A percentile compares a stretch with the other conserved stretches of the same genome.
Conservation (phyloP, 2,113 vertebrate species). For the Ictidomys tridecemlineatus region DNA sequence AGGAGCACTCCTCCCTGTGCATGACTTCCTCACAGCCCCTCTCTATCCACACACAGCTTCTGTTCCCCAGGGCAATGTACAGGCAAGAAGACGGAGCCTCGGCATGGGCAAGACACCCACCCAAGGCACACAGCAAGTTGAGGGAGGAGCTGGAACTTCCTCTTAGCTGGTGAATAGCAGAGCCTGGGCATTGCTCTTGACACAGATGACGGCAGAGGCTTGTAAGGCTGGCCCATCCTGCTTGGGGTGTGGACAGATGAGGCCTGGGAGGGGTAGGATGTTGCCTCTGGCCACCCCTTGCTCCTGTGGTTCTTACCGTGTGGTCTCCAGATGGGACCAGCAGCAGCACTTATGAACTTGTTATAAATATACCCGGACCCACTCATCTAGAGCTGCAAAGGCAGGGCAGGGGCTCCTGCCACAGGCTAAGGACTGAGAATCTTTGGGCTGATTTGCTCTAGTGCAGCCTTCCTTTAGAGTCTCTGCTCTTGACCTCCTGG, state of each 20-base stretch:
- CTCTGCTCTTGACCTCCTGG: too few species aligned
- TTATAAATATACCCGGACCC: not conserved
- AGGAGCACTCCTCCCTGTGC: not conserved
- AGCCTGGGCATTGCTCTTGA: not conserved
- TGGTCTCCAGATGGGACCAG: not conserved
- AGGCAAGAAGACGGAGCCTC: not conserved
- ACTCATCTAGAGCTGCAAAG: fast-evolving
- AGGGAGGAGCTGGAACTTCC: not conserved
- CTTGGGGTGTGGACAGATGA: not conserved
- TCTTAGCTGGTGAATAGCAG: not conserved
- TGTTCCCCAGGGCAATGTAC: too few species aligned
- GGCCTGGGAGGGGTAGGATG: not conserved
- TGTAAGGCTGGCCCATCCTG: not conserved
- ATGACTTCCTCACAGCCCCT: not conserved
- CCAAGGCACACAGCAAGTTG: not conserved
- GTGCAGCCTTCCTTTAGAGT: not conserved
- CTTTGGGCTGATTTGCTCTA: too few species aligned
- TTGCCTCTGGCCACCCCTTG: not conserved
- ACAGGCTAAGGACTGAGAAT: not conserved
- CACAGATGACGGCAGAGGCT: not conserved
- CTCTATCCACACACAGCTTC: not conserved
- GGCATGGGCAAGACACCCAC: not conserved
- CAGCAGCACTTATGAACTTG: not conserved
- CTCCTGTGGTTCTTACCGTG: not conserved
- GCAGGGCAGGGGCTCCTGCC: not conserved